Conservation (phyloP, 2,113 vertebrate species). For the Bos taurus region DNA sequence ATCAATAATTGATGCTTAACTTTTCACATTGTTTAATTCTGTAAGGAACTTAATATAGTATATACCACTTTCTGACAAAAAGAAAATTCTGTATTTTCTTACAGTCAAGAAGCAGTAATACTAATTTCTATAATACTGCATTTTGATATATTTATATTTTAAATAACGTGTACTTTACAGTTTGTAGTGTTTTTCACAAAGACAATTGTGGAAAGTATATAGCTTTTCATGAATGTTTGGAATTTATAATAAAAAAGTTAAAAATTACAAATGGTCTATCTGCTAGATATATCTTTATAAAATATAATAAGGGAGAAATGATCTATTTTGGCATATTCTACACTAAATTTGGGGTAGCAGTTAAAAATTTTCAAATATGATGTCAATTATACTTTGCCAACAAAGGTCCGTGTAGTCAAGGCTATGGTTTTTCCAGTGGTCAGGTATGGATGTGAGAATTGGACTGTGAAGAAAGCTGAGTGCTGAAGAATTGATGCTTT, state of each 20-base stretch:
- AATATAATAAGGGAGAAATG: not conserved
- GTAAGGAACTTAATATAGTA: not conserved
- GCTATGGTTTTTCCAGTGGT: too few relatives aligned
- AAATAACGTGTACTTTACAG: not conserved
- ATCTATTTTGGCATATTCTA: not conserved
- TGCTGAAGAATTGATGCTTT: too few relatives aligned
- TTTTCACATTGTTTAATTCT: not conserved
- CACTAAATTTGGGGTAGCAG: not conserved
- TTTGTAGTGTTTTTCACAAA: not conserved
- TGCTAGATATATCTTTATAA: not conserved
- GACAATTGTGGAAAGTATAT: not conserved
- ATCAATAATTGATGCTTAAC: not conserved
- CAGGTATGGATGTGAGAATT: too few relatives aligned
- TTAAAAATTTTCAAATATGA: not conserved
- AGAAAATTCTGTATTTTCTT: not conserved
- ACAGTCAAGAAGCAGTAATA: not conserved
- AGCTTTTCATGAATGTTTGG: not conserved
- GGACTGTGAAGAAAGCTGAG: too few relatives aligned
- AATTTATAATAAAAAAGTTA: not conserved
- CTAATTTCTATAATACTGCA: not conserved
- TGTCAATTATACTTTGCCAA: not conserved
- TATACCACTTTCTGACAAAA: not conserved
- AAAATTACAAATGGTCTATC: not conserved
- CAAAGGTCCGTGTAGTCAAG: too few relatives aligned
- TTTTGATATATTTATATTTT: not conserved